Conservation (phyloP, 2,113 vertebrate species). For the Galemys pyrenaicus region DNA sequence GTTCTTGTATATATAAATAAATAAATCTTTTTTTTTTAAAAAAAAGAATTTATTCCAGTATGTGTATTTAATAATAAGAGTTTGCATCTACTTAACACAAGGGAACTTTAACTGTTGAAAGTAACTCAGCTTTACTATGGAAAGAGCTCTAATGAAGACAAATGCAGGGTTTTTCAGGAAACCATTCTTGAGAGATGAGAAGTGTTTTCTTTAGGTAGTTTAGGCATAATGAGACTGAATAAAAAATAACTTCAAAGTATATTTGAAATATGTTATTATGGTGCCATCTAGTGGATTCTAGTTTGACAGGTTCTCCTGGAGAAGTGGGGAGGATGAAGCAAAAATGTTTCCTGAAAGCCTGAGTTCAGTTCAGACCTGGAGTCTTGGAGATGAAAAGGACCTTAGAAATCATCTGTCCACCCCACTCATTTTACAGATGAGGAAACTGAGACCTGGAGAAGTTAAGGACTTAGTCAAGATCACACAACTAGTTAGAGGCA, state of each 20-base stretch:
- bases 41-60: not conserved
- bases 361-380: slow-evolving; percentile 33
- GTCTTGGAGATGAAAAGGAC: not conserved
- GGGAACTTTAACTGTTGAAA: not conserved
- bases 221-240: not conserved
- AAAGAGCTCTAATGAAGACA: not conserved
- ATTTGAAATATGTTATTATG: not conserved
- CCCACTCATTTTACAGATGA: not conserved
- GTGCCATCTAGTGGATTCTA: slow-evolving; percentile 80
- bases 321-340: not conserved
- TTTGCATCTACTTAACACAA: slow-evolving; percentile 20
- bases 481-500: slow-evolving; percentile 54
- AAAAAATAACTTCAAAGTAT: not conserved
- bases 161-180: not conserved
- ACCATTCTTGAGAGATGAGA: not conserved
- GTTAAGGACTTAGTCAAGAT: slow-evolving; percentile 58
- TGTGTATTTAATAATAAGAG: slow-evolving; percentile 25
- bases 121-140: not conserved
- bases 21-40: not conserved
- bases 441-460: slow-evolving; percentile 16
- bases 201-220: not conserved
- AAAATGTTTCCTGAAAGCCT: not conserved
- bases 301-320: not conserved
- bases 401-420: slow-evolving; percentile 37
- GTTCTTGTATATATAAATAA: no score